Evolutionary conservation across 2,888 invertebrate species (phyloP).

Genomic region (Meteorus cinctellus): DNA sequence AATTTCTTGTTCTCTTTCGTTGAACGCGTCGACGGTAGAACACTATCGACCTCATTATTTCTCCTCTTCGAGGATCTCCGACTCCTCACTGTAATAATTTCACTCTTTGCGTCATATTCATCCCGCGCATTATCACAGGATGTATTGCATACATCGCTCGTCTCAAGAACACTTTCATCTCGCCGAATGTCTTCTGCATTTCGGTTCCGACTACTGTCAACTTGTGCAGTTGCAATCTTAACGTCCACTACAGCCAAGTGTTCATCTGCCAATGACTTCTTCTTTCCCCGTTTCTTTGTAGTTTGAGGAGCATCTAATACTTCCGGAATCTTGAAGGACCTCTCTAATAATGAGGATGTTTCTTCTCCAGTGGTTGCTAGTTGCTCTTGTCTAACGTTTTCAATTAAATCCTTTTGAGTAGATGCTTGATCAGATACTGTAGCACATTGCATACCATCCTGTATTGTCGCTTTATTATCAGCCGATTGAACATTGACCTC

Average conservation of each 20-base stretch:
- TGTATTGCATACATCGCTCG: background rate
- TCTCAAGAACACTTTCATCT: conserved; percentile 15
- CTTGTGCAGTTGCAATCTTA: conserved; percentile 20
- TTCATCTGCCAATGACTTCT: conserved; percentile 54
- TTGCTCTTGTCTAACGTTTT: background rate
- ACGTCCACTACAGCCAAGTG: conserved; percentile 43
- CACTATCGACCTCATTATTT: conserved; percentile 18
- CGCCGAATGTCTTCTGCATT: background rate
- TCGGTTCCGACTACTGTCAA: conserved; percentile 25
- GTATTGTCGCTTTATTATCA: conserved; percentile 22
- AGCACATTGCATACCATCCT: background rate
- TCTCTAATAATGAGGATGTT: background rate
- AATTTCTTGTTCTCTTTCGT: conserved; percentile 23
- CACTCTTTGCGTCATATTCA: background rate
- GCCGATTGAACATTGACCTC: conserved; percentile 19
- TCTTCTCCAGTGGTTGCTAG: background rate
- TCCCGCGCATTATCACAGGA: background rate
- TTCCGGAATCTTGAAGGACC: conserved; percentile 23
- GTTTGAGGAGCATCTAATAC: conserved; percentile 10
- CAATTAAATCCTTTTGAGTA: background rate
- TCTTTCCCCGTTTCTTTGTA: conserved; percentile 52
- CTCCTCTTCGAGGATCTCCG: conserved; percentile 29
- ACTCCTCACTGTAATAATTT: background rate
- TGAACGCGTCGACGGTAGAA: background rate
- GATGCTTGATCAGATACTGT: conserved; percentile 23